Evolutionary conservation across 2,888 invertebrate species (phyloP), one percentile per base, ranked within the genome.

Genomic region (Cerceris rybyensis): DNA sequence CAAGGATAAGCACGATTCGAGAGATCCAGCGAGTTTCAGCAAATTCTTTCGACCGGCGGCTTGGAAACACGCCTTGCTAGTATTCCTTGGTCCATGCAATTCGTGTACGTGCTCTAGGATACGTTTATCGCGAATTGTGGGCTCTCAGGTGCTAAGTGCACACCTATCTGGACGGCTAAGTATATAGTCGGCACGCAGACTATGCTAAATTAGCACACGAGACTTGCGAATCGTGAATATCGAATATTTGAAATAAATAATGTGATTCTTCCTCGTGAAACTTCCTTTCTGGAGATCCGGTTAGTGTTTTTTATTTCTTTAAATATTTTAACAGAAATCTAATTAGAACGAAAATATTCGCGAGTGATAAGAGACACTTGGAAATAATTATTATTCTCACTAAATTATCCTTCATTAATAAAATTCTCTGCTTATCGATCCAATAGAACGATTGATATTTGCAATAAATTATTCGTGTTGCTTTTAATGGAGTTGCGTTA

Each of bases 121-220:
- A 80, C 78, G 78, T 73, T 80, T 80, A 76, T 50, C 54, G 50
- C 73, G 67, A 67, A 73, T 80, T 61, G 73, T 66, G 61, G 66
- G 39, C 63, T 80, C 67, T 54, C 74, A 78, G 81, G 81, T 78
- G 81, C 63, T 80, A 81, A 81, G 75, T 81, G 74, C 66, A 78
- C 64, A 67, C 66, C 74, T 75, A 79, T 77, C 76, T 66, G 57
- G 59, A 41, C 63, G 74, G 54, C 57, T 81, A 80, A 81, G 75
- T 81, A 80, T 75, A 78, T 50, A 64, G 73, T 46, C 50, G 70
- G 60, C 70, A 70, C 60, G 70, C 72, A 76, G 77, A 57, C 58
- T 64, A 57, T 70, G 73, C 70, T 73, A 81, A 81, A 81, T 81
- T 80, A 80, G 80, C 73, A 68, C 77, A 73, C 66, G 64, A 70